These are phyloP conservation scores for Chrysomela aeneicollis DNA, from an alignment of 2,888 invertebrate genomes.

Conservation along the genomic window DNA sequence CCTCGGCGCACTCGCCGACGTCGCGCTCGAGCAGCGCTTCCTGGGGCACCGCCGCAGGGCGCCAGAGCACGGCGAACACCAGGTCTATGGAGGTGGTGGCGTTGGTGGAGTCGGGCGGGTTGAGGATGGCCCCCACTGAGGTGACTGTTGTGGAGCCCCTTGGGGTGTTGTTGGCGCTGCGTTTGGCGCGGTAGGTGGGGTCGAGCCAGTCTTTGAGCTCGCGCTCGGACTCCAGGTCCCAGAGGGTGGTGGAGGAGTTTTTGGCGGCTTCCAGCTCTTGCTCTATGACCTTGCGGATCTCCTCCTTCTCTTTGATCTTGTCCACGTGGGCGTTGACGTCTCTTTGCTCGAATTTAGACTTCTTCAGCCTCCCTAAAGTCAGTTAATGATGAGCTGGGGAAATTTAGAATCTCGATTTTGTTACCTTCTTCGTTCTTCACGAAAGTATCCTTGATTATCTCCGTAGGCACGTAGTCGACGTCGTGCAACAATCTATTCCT, in stretches of 20 bases:
- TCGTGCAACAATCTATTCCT: conserved; percentile 56
- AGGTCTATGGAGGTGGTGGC: conserved; percentile 66
- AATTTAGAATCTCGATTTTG: no score
- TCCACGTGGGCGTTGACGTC: conserved; percentile 56
- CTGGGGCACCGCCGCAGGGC: conserved; percentile 64
- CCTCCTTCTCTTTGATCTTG: conserved; percentile 54
- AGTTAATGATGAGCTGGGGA: no score
- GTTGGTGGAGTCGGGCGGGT: conserved; percentile 47
- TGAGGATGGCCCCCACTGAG: conserved; percentile 56
- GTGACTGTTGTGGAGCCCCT: conserved; percentile 53
- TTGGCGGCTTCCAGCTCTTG: conserved; percentile 46
- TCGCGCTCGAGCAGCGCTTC: conserved; percentile 69
- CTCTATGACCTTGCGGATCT: conserved; percentile 53
- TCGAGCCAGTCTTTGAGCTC: conserved; percentile 61
- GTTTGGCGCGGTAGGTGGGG: conserved; percentile 54
- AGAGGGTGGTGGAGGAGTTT: conserved; percentile 56
- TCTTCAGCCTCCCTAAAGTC: conserved; percentile 47
- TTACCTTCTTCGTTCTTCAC: conserved; percentile 57
- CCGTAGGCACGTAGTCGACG: conserved; percentile 57
- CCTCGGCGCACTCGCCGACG: conserved; percentile 70
- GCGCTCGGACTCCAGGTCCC: conserved; percentile 67
- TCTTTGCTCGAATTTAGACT: conserved; percentile 58
- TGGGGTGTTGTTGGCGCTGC: conserved; percentile 45
- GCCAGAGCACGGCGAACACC: conserved; percentile 78
- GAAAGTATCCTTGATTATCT: conserved; percentile 59